Evolutionary conservation across 1,140 invertebrate genomes (phyloP).

Genomic region (Arctopsyche grandis): DNA sequence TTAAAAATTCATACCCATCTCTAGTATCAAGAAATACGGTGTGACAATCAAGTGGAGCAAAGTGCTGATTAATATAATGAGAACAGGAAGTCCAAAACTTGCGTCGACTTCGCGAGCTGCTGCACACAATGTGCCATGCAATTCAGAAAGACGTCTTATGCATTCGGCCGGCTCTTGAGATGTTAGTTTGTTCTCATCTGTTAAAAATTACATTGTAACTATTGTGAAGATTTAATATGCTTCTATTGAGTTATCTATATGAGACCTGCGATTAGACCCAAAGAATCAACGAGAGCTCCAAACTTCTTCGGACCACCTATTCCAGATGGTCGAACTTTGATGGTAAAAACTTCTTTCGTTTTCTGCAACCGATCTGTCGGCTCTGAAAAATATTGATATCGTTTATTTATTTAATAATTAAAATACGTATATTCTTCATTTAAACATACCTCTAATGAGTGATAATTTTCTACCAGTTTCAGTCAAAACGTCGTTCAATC

Average conservation of each 20-base stretch:
- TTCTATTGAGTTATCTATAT: background rate
- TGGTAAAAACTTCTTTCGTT: slow-evolving; percentile 40
- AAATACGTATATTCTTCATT: background rate
- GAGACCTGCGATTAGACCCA: slow-evolving; percentile 45
- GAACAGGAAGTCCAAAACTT: slow-evolving; percentile 69
- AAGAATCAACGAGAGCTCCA: slow-evolving; percentile 43
- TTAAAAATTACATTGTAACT: background rate
- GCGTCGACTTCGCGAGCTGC: slow-evolving; percentile 60
- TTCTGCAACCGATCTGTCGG: background rate
- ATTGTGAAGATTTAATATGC: background rate
- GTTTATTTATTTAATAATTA: slow-evolving; percentile 6
- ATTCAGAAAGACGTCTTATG: slow-evolving; percentile 58
- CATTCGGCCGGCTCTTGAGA: slow-evolving; percentile 58
- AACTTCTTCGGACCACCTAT: slow-evolving; percentile 34
- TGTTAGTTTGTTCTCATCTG: slow-evolving; percentile 26
- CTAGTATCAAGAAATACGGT: slow-evolving; percentile 76
- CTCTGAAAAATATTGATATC: slow-evolving; percentile 27
- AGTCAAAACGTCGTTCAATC: slow-evolving; percentile 61
- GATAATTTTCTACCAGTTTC: slow-evolving; percentile 59
- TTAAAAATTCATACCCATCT: slow-evolving; percentile 63
- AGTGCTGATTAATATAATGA: slow-evolving; percentile 73
- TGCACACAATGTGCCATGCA: slow-evolving; percentile 61
- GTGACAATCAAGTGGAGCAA: slow-evolving; percentile 77
- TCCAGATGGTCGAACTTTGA: slow-evolving; percentile 26
- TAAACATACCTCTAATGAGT: slow-evolving; percentile 31